A percentile compares a stretch with the other conserved stretches of the same genome.
phyloP scores from a whole-genome alignment of 2,113 vertebrate species.

The Galemys pyrenaicus region DNA sequence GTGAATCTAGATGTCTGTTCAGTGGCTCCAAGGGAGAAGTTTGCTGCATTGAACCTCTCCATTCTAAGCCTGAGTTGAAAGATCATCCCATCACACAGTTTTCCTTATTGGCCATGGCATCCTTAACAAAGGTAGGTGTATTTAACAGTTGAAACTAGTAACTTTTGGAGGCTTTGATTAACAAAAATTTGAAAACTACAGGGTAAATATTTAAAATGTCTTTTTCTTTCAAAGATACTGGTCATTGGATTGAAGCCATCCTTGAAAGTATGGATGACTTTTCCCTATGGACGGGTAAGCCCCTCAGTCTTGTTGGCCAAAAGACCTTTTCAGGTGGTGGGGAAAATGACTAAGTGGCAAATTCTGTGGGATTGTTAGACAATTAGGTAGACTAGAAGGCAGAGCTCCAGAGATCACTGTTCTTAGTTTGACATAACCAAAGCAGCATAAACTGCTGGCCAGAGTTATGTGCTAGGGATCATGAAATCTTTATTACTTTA shows the following conservation, averaged over 20 bases:
- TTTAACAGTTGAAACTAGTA: background rate
- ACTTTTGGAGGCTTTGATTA: background rate
- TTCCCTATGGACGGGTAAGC: constrained; percentile 94
- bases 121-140: constrained; percentile 94
- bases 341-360: background rate
- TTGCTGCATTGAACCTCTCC: constrained; percentile 95
- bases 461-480: background rate
- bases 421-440: background rate
- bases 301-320: background rate
- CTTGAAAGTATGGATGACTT: constrained; percentile 99
- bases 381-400: background rate
- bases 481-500: background rate
- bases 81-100: constrained; percentile 97
- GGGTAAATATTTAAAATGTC: background rate
- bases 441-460: background rate
- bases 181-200: background rate
- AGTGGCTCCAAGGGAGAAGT: constrained; percentile 99
- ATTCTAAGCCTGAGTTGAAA: constrained; percentile 91
- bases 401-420: background rate
- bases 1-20: constrained; percentile 97
- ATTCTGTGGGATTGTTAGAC: constrained; percentile 22
- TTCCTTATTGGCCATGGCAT: constrained; percentile 96
- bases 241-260: constrained; percentile 97
- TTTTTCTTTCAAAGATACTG: constrained; percentile 88
- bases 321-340: background rate